phyloP scores from a whole-genome alignment of 2,797 vertebrate genomes.

The Enteromius treurensis region DNA sequence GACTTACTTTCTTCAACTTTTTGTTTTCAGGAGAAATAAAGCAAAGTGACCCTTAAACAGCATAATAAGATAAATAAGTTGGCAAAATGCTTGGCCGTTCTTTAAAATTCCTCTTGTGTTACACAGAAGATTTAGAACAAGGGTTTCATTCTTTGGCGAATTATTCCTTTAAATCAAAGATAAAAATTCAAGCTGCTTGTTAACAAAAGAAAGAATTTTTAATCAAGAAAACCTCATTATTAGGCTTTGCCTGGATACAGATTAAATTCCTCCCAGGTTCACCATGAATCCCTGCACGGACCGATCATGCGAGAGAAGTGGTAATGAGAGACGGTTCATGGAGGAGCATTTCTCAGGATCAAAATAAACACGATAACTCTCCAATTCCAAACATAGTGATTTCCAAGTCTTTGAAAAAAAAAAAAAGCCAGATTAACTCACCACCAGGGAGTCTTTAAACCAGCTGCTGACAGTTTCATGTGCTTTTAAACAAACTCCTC shows the following conservation, averaged over 20 bases:
- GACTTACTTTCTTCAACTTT: neutral
- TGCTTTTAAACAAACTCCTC: slow-evolving; percentile 69
- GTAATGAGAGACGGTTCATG: slow-evolving; percentile 26
- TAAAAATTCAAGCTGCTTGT: slow-evolving; percentile 40
- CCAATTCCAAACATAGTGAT: neutral
- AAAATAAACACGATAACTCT: neutral
- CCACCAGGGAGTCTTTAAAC: slow-evolving; percentile 71
- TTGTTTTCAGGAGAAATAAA: neutral
- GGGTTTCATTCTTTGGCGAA: neutral
- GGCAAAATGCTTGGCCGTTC: neutral
- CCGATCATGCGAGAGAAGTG: slow-evolving; percentile 70
- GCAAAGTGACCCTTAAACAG: neutral
- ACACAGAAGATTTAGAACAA: neutral
- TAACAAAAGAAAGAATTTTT: slow-evolving; percentile 57
- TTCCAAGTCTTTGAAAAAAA: slow-evolving; percentile 19
- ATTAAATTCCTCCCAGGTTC: slow-evolving; percentile 67
- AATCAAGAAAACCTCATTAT: slow-evolving; percentile 78
- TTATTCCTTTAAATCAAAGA: neutral
- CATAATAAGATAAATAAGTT: neutral
- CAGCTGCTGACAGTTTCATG: slow-evolving; percentile 73
- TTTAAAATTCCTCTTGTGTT: neutral
- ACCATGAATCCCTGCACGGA: slow-evolving; percentile 70
- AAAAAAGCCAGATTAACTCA: slow-evolving; percentile 65
- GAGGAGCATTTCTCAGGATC: slow-evolving; percentile 58
- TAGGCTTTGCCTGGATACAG: slow-evolving; percentile 68